Evolutionary conservation across 1,140 invertebrate species (phyloP).

Genomic region (Pseudomyrmex gracilis): DNA sequence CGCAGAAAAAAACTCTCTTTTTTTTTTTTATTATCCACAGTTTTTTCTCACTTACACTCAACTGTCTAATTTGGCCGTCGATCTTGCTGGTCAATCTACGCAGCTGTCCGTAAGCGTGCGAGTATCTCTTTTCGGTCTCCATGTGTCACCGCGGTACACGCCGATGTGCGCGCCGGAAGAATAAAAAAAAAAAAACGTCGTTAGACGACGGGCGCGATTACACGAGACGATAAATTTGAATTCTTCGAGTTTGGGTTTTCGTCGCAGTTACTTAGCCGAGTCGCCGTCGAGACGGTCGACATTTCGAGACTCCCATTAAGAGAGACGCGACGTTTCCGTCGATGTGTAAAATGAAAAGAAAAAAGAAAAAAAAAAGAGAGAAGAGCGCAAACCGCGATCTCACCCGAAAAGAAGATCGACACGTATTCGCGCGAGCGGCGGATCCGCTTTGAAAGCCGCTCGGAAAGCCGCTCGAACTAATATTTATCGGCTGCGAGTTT

Average conservation of each 20-base stretch:
- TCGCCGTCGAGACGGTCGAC: constrained; percentile 15
- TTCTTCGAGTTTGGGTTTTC: background rate
- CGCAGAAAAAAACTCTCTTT: background rate
- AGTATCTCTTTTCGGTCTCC: constrained; percentile 86
- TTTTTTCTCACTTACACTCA: constrained; percentile 76
- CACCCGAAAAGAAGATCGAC: background rate
- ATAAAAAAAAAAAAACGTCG: background rate
- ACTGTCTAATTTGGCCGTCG: constrained; percentile 82
- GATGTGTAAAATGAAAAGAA: background rate
- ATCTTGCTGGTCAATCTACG: constrained; percentile 88
- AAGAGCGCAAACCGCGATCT: background rate
- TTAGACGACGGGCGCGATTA: background rate
- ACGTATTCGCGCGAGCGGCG: constrained; percentile 7
- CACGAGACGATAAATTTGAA: background rate
- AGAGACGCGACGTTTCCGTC: background rate
- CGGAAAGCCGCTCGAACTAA: constrained; percentile 50
- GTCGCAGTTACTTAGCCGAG: background rate
- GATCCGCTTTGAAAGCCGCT: constrained; percentile 5
- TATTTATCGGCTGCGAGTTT: constrained; percentile 64
- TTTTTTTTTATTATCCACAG: background rate
- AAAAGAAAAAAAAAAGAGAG: background rate
- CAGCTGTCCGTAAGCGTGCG: constrained; percentile 88
- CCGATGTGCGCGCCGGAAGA: background rate
- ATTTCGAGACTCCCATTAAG: constrained; percentile 5
- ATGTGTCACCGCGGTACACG: too few species aligned